Base-by-base conservation (phyloP, 2,797 vertebrate genomes). In the Myotis planiceps region DNA sequence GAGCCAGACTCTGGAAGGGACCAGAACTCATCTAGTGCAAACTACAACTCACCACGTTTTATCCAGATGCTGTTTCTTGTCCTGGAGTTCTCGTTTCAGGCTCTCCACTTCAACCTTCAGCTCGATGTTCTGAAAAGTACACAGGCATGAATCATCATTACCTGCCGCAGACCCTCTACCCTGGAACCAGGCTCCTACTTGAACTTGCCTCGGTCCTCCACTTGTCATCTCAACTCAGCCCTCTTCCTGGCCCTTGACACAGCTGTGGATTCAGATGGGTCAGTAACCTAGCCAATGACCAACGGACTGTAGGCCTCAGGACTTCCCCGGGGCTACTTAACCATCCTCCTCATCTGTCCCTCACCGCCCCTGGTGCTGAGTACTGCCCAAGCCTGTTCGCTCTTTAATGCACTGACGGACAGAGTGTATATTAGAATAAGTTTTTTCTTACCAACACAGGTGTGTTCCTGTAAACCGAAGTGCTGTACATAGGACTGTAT, bases 21-120 rank as follows among this genome's bases (percentile, higher is more conserved):
- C 15, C 1, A 29, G 49, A 39, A 21, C 13, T 86, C 69, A 23
- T 13, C 16, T 39, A 18, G 42, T 68, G 53, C 32, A 60, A 69
- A 72, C 13, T 1, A 1, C 23, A 69, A 99, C 99, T 99, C 98
- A 99, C 99, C 99, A 98, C 29, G 99, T 98, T 94, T 99, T 97
- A 92, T 99, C 98, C 86, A 99, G 97, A 29, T 98, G 98, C 98
- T 99, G 98, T 88, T 99, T 99, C 95, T 99, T 99, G 97, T 99
- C 99, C 96, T 99, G 99, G 18, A 99, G 99, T 66, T 99, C 99
- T 96, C 98, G 99, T 96, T 99, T 99, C 98, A 99, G 97, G 98
- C 99, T 99, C 98, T 99, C 99, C 92, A 99, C 99, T 96, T 99
- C 99, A 1, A 99, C 99, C 98, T 99, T 99, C 98, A 99, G 96